Conservation (phyloP, 2,888 invertebrate species). For the Subacronicta megacephala region DNA sequence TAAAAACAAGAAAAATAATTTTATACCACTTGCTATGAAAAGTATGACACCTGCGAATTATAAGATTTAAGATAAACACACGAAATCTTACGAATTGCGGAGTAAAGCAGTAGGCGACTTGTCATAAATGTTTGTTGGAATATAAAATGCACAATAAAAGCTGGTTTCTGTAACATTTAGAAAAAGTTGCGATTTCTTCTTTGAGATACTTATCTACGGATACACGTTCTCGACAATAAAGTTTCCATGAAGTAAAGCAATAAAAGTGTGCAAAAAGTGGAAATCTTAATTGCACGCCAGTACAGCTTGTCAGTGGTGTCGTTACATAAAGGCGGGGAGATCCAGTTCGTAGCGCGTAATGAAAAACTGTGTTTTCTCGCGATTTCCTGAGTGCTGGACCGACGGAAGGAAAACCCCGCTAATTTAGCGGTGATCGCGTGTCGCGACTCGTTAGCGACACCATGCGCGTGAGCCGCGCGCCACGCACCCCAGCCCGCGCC, state of each 20-base stretch:
- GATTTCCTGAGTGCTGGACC: conserved; percentile 82
- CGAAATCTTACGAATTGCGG: conserved; percentile 69
- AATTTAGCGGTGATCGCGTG: conserved; percentile 83
- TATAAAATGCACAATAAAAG: conserved; percentile 78
- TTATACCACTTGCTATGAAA: conserved; percentile 52
- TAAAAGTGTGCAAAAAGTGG: conserved; percentile 88
- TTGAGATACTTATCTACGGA: conserved; percentile 84
- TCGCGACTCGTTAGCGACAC: conserved; percentile 77
- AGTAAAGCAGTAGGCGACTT: conserved; percentile 78
- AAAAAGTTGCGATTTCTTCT: conserved; percentile 88
- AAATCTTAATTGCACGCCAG: conserved; percentile 85
- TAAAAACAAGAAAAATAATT: conserved; percentile 66
- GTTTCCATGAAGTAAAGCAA: conserved; percentile 88
- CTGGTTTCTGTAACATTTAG: conserved; percentile 84
- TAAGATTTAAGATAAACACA: conserved; percentile 75
- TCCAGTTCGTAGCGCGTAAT: conserved; percentile 82
- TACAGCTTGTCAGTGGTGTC: conserved; percentile 81
- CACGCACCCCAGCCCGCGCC: conserved; percentile 36
- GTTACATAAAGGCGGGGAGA: conserved; percentile 86
- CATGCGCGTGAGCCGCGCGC: conserved; percentile 52
- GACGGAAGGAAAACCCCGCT: conserved; percentile 87
- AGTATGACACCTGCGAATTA: conserved; percentile 62
- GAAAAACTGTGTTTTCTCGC: conserved; percentile 87
- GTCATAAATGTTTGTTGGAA: conserved; percentile 72
- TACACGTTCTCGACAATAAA: conserved; percentile 87